Base-by-base conservation (phyloP, 2,113 vertebrate species). In the Trogon surrucura region DNA sequence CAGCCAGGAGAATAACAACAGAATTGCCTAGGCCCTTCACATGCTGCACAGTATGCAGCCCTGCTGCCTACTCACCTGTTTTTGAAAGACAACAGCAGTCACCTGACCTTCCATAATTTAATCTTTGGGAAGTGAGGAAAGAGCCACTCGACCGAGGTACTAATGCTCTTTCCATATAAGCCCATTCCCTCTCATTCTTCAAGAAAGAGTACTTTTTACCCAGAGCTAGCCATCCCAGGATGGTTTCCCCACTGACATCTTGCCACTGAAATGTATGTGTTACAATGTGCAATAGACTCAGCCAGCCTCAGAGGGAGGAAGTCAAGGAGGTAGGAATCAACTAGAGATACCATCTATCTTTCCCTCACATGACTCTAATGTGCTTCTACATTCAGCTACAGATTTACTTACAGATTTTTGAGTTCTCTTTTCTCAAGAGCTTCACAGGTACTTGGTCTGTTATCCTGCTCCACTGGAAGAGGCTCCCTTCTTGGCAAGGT, bases 371-470 rank as follows among this genome's bases (percentile, higher is more conserved):
- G 0, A 58, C 22, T 78, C 88, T 38, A 64, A 94, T n/a, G 22
- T 38, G 23, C 38, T 84, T 50, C 72, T 58, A 70, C 48, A 57
- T 78, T 70, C 23, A 80, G 10, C 34, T 71, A 44, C 5, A 45
- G 9, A 66, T 88, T 89, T 82, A 97, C 97, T 97, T 86, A 97
- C 97, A 3, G 57, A 45, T 14, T 91, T 73, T 36, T 11, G 13
- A 29, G 41, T 34, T 91, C 88, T 45, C 26, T 80, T 64, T 64
- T 53, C 56, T 84, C 75, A 30, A 20, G 32, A 44, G 20, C n/a
- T 66, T 89, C 91, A 89, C 27, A 20, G 62, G 58, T 64, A 70
- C 29, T 88, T 22, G 5, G 21, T 19, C 6, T 47, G 13, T 54
- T 48, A 36, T 57, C 50, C 44, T 89, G 75, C 23, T 88, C 77